A percentile compares a stretch with the other conserved stretches of the same genome.
Evolutionary conservation across 2,113 vertebrate species (phyloP).

Genomic region (Beaufortia kweichowensis): DNA sequence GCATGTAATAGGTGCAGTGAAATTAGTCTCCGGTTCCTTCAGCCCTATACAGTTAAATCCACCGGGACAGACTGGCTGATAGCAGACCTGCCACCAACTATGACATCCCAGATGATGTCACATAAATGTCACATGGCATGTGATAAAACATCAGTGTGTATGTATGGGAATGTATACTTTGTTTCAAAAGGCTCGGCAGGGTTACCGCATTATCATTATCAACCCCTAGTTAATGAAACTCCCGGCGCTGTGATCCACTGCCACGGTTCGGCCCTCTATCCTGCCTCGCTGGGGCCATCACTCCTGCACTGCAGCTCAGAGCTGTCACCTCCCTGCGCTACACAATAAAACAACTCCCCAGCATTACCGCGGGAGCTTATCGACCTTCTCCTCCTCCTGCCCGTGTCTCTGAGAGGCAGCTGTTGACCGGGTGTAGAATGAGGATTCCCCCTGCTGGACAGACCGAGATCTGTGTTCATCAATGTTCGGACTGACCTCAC

Average conservation of each 20-base stretch:
- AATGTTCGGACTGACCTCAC: background rate
- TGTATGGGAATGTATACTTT: conserved; percentile 20
- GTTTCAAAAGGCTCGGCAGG: conserved; percentile 26
- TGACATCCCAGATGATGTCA: conserved; percentile 12
- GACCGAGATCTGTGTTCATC: conserved; percentile 34
- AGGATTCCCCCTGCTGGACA: conserved; percentile 69
- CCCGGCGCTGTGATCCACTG: conserved; percentile 62
- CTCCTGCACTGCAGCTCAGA: conserved; percentile 57
- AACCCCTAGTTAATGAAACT: conserved; percentile 66
- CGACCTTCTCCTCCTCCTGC: conserved; percentile 8
- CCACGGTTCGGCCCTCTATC: conserved; percentile 53
- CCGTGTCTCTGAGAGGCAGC: conserved; percentile 17
- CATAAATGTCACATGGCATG: background rate
- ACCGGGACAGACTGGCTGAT: conserved; percentile 42
- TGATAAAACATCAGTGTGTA: conserved; percentile 28
- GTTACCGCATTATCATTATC: conserved; percentile 44
- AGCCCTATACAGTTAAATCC: conserved; percentile 61
- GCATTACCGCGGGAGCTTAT: conserved; percentile 41
- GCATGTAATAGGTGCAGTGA: conserved; percentile 56
- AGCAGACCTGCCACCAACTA: conserved; percentile 18
- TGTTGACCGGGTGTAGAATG: conserved; percentile 36
- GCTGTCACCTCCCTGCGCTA: conserved; percentile 50
- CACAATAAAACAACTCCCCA: conserved; percentile 50
- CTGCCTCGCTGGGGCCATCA: conserved; percentile 62
- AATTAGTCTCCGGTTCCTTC: conserved; percentile 62